Percentiles rank a stretch among this genome's conserved stretches.
These are phyloP conservation scores for Phaenicophaeus curvirostris DNA, from an alignment of 2,797 vertebrate species.

Conservation along the genomic window DNA sequence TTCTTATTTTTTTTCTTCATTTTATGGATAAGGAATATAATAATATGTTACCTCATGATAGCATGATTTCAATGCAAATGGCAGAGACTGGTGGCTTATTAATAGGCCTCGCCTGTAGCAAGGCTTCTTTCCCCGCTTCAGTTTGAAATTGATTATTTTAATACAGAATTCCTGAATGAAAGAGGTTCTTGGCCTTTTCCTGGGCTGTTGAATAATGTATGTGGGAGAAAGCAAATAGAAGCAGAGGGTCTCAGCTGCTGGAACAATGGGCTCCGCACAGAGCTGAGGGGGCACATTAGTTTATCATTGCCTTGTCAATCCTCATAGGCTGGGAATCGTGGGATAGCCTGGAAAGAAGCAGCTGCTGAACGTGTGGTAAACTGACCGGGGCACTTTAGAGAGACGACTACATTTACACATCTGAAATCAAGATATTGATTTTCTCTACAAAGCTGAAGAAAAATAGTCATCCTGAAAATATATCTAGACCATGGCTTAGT, in stretches of 20 bases:
- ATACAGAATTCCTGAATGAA: slow-evolving; percentile 91
- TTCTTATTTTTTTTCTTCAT: not conserved
- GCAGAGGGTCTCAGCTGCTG: slow-evolving; percentile 93
- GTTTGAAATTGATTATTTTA: slow-evolving; percentile 88
- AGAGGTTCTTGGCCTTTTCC: slow-evolving; percentile 97
- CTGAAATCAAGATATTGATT: slow-evolving; percentile 84
- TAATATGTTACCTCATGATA: slow-evolving; percentile 72
- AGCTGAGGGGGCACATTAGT: slow-evolving; percentile 97
- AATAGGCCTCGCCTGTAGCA: slow-evolving; percentile 78
- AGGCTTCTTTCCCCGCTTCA: slow-evolving; percentile 79
- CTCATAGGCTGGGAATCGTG: slow-evolving; percentile 96
- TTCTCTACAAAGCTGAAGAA: slow-evolving; percentile 68
- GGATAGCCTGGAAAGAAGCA: slow-evolving; percentile 95
- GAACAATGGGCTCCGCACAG: slow-evolving; percentile 95
- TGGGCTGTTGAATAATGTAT: slow-evolving; percentile 99
- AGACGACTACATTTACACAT: slow-evolving; percentile 81
- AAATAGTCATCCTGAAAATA: slow-evolving; percentile 64
- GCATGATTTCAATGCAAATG: slow-evolving; percentile 78
- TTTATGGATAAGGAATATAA: slow-evolving; percentile 70
- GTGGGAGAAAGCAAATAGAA: slow-evolving; percentile 99
- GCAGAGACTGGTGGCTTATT: slow-evolving; percentile 80
- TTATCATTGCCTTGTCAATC: slow-evolving; percentile 99
- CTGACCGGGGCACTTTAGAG: slow-evolving; percentile 87
- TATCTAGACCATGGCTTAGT: slow-evolving; percentile 20
- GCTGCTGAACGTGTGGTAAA: slow-evolving; percentile 94